These are phyloP conservation scores for Acanthopleura granulata DNA, from an alignment of 2,888 invertebrate genomes.

Conservation along the genomic window DNA sequence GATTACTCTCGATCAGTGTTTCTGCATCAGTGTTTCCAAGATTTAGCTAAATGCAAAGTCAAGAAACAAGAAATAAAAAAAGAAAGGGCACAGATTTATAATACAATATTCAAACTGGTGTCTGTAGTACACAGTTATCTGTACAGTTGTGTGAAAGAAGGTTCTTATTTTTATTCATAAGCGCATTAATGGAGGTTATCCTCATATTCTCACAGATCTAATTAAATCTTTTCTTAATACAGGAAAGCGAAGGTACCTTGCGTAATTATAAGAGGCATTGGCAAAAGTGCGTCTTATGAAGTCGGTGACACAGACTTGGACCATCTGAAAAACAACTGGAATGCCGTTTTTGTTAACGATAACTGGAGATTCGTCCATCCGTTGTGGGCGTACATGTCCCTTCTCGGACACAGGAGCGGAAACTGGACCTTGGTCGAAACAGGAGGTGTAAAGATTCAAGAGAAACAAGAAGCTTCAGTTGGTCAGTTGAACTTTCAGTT, in stretches of 20 bases:
- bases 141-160: no score
- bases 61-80: no score
- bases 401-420: conserved; percentile 37
- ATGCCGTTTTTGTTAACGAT: conserved; percentile 50
- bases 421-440: conserved; percentile 46
- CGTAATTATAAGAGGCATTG: conserved; percentile 50
- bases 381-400: conserved; percentile 50
- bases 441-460: conserved; percentile 23
- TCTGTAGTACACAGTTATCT: no score
- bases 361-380: conserved; percentile 59
- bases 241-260: conserved; percentile 54
- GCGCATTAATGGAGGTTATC: no score
- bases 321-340: conserved; percentile 52
- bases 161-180: no score
- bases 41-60: no score
- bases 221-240: background rate
- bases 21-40: no score
- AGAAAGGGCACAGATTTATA: no score
- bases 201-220: no score
- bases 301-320: conserved; percentile 47
- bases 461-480: conserved; percentile 23
- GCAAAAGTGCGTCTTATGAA: conserved; percentile 51
- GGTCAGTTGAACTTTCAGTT: conserved; percentile 30
- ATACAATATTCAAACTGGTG: no score
- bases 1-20: no score